Base-by-base conservation (phyloP, 2,113 vertebrate species). In the Labeo catla region DNA sequence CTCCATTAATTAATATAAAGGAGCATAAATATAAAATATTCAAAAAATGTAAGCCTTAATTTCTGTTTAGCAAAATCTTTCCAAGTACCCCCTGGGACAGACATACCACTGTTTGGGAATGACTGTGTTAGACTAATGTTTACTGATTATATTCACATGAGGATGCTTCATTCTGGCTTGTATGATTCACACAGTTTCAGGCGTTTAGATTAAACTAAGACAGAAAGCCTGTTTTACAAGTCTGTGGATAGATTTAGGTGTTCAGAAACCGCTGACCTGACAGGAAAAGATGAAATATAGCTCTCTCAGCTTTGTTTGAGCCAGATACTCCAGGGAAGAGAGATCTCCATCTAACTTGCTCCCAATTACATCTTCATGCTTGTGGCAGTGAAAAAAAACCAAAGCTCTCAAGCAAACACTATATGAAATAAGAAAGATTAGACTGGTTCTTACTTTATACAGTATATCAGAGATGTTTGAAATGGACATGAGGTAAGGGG, bases 251-350 rank as follows among this genome's bases (percentile, higher is more conserved):
- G 47, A 82, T 47, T 68, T 72, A 73, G 65, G 76, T 86, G 84
- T 59, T 45, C 50, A 36, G 43, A 34, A 81, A 19, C 16, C 70
- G 84, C 65, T 81, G 77, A 81, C n/a, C 49, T 70, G 50, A 47
- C 49, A 72, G 76, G 57, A 72, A 86, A 81, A 80, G 77, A 80
- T 86, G n/a, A 81, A 80, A 72, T 52, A 70, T 82, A 36, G 45
- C 10, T 5, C 23, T 50, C 8, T 68, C 80, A 82, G 80, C 80
- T 82, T 68, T 73, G 65, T 81, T 47, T 45, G 76, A 72, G 66
- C 77, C 84, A 61, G 45, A 78, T 57, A 57, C 54, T 81, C 34
- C 39, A 59, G 65, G 84, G 52, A 66, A 23, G 21, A 79, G 65
- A 73, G 47, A 12, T 45, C 65, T 47, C 76, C 23, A 45, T 57